These are phyloP conservation scores for Drosophila suboccidentalis DNA, from an alignment of 2,888 invertebrate species.

Conservation along the genomic window DNA sequence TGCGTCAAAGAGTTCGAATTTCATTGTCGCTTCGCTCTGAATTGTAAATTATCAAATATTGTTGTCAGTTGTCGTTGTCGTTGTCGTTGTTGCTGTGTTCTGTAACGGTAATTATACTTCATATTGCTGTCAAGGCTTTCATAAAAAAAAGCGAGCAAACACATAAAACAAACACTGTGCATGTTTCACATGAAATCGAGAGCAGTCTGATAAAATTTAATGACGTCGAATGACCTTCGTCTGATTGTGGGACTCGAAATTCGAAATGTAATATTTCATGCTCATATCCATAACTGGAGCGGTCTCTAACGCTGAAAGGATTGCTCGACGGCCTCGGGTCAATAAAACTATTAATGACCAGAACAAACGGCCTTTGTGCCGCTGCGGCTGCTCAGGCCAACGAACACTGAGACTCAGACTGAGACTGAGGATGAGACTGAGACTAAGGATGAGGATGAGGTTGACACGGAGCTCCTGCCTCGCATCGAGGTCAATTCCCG, in stretches of 20 bases:
- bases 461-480: slow-evolving; percentile 16
- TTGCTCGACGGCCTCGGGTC: slow-evolving; percentile 33
- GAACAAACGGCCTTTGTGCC: slow-evolving; percentile 76
- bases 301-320: slow-evolving; percentile 59
- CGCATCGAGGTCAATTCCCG: slow-evolving; percentile 75
- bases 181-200: slow-evolving; percentile 62
- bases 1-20: slow-evolving; percentile 50
- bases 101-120: slow-evolving; percentile 44
- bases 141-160: slow-evolving; percentile 39
- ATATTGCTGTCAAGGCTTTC: slow-evolving; percentile 66
- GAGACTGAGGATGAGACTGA: not conserved
- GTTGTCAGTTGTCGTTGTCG: not conserved
- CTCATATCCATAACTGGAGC: slow-evolving; percentile 62
- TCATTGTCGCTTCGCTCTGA: slow-evolving; percentile 20
- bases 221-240: slow-evolving; percentile 71
- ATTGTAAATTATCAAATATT: slow-evolving; percentile 13
- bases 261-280: slow-evolving; percentile 75
- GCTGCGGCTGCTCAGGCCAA: slow-evolving; percentile 43
- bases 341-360: slow-evolving; percentile 83
- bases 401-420: not conserved
- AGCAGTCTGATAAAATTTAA: slow-evolving; percentile 63
- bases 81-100: not conserved
- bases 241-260: slow-evolving; percentile 44
- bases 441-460: not conserved
- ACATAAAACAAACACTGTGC: slow-evolving; percentile 6